These are phyloP conservation scores for Xenopus borealis DNA, from an alignment of 2,113 vertebrate species.

Conservation along the genomic window DNA sequence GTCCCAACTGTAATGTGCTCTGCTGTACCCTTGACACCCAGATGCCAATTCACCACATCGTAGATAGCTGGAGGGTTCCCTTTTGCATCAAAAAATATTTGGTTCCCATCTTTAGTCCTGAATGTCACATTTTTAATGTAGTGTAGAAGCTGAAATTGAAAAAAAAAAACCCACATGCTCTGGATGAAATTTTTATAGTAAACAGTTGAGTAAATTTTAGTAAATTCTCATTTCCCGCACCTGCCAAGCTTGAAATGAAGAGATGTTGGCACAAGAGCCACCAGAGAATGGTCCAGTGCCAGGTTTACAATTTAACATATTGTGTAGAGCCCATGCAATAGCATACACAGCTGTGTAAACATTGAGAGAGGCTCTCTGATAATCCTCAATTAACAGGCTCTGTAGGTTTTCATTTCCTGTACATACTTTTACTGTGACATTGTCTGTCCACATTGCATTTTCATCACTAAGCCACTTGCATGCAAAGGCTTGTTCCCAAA, in stretches of 20 bases:
- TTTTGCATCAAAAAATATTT: constrained; percentile 22
- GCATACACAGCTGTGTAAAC: constrained; percentile 71
- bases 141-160: constrained; percentile 8
- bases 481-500: constrained; percentile 38
- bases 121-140: constrained; percentile 7
- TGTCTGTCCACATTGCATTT: neutral
- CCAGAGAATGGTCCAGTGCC: constrained; percentile 24
- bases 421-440: constrained; percentile 46
- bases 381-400: constrained; percentile 57
- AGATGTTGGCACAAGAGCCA: constrained; percentile 50
- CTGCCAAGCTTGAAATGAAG: constrained; percentile 55
- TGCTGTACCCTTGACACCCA: neutral
- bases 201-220: too few species aligned
- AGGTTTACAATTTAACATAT: constrained; percentile 56
- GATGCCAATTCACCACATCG: constrained; percentile 32
- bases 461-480: constrained; percentile 17
- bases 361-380: constrained; percentile 66
- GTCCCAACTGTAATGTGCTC: constrained; percentile 8
- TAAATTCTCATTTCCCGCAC: constrained; percentile 40
- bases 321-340: constrained; percentile 67
- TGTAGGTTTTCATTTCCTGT: constrained; percentile 62
- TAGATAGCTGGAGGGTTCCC: constrained; percentile 31
- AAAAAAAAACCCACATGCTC: too few species aligned
- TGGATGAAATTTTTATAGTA: too few species aligned
- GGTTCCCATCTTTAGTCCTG: neutral